A percentile compares a stretch with the other conserved stretches of the same genome.
phyloP scores from a whole-genome alignment of 2,797 vertebrate genomes.

The Menidia menidia region DNA sequence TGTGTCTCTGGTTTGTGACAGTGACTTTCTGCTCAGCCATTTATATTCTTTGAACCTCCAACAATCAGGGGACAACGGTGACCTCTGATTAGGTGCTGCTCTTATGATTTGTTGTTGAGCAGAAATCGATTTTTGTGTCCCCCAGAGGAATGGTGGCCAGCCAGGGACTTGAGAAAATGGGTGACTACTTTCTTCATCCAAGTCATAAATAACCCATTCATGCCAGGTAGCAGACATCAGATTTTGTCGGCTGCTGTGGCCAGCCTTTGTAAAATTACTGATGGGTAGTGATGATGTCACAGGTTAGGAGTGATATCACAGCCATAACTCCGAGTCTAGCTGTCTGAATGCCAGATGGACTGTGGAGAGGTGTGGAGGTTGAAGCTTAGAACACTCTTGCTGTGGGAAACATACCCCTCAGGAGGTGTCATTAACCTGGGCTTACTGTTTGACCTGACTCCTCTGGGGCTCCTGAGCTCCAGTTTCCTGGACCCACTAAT shows the following conservation, averaged over 20 bases:
- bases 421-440: conserved; percentile 87
- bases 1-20: conserved; percentile 27
- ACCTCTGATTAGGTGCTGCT: conserved; percentile 63
- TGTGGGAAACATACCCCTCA: conserved; percentile 77
- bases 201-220: conserved; percentile 78
- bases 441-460: conserved; percentile 75
- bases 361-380: conserved; percentile 79
- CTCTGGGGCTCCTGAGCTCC: conserved; percentile 64
- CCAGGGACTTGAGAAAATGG: conserved; percentile 71
- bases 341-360: conserved; percentile 83
- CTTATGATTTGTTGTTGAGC: conserved; percentile 73
- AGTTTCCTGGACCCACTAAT: conserved; percentile 77
- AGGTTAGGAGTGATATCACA: conserved; percentile 84
- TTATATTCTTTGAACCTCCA: conserved; percentile 44
- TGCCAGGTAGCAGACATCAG: conserved; percentile 74
- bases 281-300: conserved; percentile 81
- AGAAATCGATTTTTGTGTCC: conserved; percentile 83
- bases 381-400: conserved; percentile 72
- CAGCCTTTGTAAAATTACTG: conserved; percentile 76
- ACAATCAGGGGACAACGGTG: conserved; percentile 64
- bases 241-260: conserved; percentile 75
- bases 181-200: conserved; percentile 70
- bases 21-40: conserved; percentile 57
- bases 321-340: conserved; percentile 77
- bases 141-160: conserved; percentile 66